Base-by-base conservation (phyloP, 2,113 vertebrate species). In the Zosterops borbonicus region DNA sequence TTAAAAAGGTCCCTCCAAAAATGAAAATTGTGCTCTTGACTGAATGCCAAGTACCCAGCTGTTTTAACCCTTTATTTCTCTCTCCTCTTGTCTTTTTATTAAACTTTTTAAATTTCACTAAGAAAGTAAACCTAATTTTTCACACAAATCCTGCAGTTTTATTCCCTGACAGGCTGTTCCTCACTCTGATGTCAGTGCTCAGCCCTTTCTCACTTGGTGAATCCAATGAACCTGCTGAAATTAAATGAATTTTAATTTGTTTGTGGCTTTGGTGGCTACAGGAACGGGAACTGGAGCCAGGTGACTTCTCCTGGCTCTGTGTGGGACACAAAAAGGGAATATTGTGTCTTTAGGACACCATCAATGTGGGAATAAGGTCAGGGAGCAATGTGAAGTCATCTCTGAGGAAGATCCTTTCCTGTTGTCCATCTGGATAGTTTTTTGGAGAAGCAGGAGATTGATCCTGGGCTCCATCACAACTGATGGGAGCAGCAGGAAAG, bases 171-270 rank as follows among this genome's bases (percentile, higher is more conserved):
- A 19, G 24, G 25, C n/a, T 52, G 14, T 12, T 67, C 29, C 49
- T 74, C 70, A 21, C 14, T 20, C 24, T 22, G 41, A 9, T 5
- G 42, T 47, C 42, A 16, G 1, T 0, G n/a, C 29, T 41, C 35
- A 85, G 60, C 42, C 35, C 16, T 6, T 56, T 29, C 60, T 42
- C 4, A 1, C 55, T 42, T 3, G 0, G 11, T 22, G 46, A 55
- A n/a, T 17, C 2, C 47, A 27, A 7, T 1, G 0, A 55, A 28
- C 8, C 1, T 0, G 9, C 23, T 63, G 64, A 65, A 78, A 70
- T 8, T 2, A 33, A 74, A 41, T 2, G 6, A 10, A 6, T 12
- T 24, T 1, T 6, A 10, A 6, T 12, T 24, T 1, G 0, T 28
- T 59, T 33, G 22, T 25, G 46, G 3, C 31, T 84, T 87, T 87